Conservation (phyloP, 2,888 invertebrate species). For the Apocheima hispidaria region DNA sequence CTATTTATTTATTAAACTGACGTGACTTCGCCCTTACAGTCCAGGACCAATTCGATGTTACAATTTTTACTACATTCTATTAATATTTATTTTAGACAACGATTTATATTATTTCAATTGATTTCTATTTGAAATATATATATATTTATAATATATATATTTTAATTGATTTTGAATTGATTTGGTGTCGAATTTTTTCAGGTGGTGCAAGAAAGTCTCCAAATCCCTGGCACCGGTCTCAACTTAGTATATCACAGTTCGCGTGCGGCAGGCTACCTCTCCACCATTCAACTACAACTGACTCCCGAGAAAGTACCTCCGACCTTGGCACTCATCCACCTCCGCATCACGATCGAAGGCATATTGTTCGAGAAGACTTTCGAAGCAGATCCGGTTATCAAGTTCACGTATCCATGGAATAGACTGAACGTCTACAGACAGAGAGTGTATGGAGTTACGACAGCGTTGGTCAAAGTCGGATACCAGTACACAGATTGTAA, state of each 20-base stretch:
- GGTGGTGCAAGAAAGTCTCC: conserved; percentile 97
- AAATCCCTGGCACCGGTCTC: conserved; percentile 97
- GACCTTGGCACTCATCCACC: conserved; percentile 94
- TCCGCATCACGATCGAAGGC: conserved; percentile 97
- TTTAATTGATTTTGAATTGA: no score
- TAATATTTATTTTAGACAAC: no score
- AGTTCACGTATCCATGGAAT: conserved; percentile 99
- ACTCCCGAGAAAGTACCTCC: conserved; percentile 94
- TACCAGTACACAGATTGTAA: conserved; percentile 98
- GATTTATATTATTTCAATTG: background rate
- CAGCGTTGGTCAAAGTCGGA: conserved; percentile 97
- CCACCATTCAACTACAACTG: conserved; percentile 95
- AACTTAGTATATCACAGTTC: conserved; percentile 98
- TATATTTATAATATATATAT: no score
- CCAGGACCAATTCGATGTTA: no score
- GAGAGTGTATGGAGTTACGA: conserved; percentile 98
- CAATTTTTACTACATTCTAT: no score
- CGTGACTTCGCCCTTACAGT: no score
- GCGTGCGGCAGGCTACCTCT: conserved; percentile 96
- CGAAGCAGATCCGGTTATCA: conserved; percentile 98
- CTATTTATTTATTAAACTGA: no score
- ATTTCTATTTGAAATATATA: background rate
- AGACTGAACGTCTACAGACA: conserved; percentile 98
- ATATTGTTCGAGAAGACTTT: conserved; percentile 96
- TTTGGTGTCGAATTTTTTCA: conserved; percentile 52